Percentiles rank a stretch among this genome's conserved stretches.
Conservation (phyloP, 2,113 vertebrate species). For the Aptenodytes forsteri region DNA sequence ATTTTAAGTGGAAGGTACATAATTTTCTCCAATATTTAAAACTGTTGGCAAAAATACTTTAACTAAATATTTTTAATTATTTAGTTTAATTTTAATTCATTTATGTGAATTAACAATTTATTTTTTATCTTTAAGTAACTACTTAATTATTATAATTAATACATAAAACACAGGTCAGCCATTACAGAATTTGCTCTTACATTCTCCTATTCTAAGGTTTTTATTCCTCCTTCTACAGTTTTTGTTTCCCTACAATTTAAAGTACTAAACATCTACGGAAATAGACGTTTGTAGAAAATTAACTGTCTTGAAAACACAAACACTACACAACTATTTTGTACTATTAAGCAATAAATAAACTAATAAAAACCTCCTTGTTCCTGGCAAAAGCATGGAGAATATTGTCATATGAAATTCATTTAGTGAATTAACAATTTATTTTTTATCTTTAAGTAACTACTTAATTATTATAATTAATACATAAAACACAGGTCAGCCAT, state of each 20-base stretch:
- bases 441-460: background rate
- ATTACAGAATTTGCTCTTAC: background rate
- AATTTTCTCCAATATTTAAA: background rate
- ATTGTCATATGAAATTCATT: constrained; percentile 68
- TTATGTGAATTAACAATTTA: background rate
- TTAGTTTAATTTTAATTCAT: background rate
- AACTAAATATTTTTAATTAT: background rate
- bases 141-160: background rate
- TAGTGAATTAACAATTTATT: background rate
- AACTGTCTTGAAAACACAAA: background rate
- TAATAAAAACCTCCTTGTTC: constrained; percentile 82
- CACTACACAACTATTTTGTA: background rate
- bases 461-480: background rate
- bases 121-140: background rate
- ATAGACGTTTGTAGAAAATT: background rate
- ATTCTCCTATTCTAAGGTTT: background rate
- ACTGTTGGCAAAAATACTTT: background rate
- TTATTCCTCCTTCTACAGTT: background rate
- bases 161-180: background rate
- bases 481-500: background rate
- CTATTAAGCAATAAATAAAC: background rate
- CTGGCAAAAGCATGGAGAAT: constrained; percentile 87
- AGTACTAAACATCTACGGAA: fast-evolving
- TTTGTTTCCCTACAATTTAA: background rate
- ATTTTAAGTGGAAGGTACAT: background rate